These are phyloP conservation scores for Drosophila athabasca DNA, from an alignment of 1,140 invertebrate species.

Conservation along the genomic window DNA sequence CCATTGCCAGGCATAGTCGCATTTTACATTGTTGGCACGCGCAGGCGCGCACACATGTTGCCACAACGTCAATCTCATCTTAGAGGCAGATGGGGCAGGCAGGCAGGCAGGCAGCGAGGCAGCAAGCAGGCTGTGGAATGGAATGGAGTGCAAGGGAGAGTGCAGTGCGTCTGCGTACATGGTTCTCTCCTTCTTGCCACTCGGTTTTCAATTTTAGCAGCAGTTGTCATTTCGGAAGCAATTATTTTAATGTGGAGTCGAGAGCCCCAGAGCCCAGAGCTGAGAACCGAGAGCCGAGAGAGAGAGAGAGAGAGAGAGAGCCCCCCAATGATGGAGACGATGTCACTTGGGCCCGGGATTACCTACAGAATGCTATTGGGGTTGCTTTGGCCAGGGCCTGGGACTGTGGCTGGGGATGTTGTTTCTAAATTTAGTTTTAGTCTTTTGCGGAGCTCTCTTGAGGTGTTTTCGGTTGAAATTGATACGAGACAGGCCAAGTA, in stretches of 20 bases:
- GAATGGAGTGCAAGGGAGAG: too few species aligned
- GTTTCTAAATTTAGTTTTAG: conserved; percentile 47
- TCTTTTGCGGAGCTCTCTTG: conserved; percentile 24
- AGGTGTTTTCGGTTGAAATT: conserved; percentile 47
- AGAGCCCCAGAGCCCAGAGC: conserved; percentile 32
- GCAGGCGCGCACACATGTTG: conserved; percentile 79
- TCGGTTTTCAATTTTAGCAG: conserved; percentile 63
- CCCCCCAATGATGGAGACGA: conserved; percentile 47
- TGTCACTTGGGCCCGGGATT: conserved; percentile 53
- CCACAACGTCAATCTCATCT: conserved; percentile 48
- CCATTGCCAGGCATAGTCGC: conserved; percentile 28
- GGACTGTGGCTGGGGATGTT: neutral
- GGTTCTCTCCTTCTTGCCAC: conserved; percentile 6
- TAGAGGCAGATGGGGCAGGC: neutral
- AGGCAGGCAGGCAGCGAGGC: too few species aligned
- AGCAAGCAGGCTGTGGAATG: neutral
- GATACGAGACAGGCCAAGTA: conserved; percentile 25
- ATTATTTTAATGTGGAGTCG: conserved; percentile 78
- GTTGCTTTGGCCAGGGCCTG: conserved; percentile 15
- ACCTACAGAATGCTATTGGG: conserved; percentile 31
- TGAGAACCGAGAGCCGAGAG: conserved; percentile 7
- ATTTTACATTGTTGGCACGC: conserved; percentile 76
- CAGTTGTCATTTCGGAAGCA: conserved; percentile 82
- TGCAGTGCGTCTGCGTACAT: too few species aligned
- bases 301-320: conserved; percentile 2